Conservation (phyloP, 1,140 invertebrate species). For the Ditylenchus dipsaci region DNA sequence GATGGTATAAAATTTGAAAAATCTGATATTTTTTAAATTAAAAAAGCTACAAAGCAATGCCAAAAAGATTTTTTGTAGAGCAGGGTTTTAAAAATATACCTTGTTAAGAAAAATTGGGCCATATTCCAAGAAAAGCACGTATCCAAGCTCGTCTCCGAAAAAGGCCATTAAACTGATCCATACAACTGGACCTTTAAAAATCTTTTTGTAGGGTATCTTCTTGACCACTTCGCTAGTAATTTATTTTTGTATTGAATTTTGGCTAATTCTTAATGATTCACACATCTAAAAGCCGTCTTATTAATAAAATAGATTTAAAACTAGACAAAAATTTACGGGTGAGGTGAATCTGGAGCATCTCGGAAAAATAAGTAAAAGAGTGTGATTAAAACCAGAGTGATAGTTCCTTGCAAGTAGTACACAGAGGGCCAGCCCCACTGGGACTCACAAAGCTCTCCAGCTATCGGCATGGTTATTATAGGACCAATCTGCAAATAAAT, state of each 20-base stretch:
- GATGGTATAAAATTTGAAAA: too few relatives aligned
- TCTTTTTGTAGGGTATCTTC: conserved; percentile 1
- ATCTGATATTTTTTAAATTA: too few relatives aligned
- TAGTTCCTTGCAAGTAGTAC: conserved; percentile 42
- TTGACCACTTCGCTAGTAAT: not conserved
- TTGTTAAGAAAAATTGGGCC: conserved; percentile 55
- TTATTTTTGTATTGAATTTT: not conserved
- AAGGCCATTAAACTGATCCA: conserved; percentile 24
- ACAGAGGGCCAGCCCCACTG: conserved; percentile 37
- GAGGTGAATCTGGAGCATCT: conserved; percentile 20
- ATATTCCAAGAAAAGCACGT: conserved; percentile 49
- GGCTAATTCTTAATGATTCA: not conserved
- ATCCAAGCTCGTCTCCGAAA: conserved; percentile 20
- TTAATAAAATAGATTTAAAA: not conserved
- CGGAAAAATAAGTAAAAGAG: conserved; percentile 38
- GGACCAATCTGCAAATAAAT: conserved; percentile 31
- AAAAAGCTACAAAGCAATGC: not conserved
- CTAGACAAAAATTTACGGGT: conserved; percentile 3
- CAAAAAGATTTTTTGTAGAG: not conserved
- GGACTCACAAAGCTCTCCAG: conserved; percentile 38
- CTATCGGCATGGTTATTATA: conserved; percentile 45
- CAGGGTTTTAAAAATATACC: not conserved
- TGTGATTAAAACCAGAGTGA: conserved; percentile 35
- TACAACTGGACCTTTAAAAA: conserved; percentile 1
- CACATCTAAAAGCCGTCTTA: not conserved